Evolutionary conservation across 37 sponge, comb jelly and placozoan genomes (phyloP).

Genomic region (Chondrilla cf. caribensis): DNA sequence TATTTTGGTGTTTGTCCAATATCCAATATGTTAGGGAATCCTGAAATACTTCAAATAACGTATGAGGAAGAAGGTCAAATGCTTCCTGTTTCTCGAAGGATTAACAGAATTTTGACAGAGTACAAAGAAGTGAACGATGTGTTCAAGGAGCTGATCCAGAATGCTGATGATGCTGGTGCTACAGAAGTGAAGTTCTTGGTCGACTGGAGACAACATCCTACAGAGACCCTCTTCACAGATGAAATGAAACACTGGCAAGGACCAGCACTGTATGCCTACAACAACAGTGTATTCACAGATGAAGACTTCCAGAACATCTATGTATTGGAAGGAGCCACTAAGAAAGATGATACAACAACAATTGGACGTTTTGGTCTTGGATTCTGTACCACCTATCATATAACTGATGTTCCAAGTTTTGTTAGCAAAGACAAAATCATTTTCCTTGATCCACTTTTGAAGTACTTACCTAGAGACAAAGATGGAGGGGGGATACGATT

Average conservation of each 20-base stretch:
- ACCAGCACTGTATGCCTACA: conserved; percentile 75
- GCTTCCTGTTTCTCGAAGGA: conserved; percentile 49
- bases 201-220: conserved; percentile 59
- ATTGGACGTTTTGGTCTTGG: conserved; percentile 87
- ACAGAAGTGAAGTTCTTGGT: conserved; percentile 69
- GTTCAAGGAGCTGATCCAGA: conserved; percentile 85
- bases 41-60: conserved; percentile 23
- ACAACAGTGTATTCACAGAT: conserved; percentile 66
- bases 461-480: conserved; percentile 43
- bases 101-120: conserved; percentile 51
- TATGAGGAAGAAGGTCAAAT: conserved; percentile 37
- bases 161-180: conserved; percentile 90
- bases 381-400: conserved; percentile 71
- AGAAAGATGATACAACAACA: conserved; percentile 58
- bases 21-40: conserved; percentile 49
- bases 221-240: conserved; percentile 25
- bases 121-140: conserved; percentile 67
- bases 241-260: conserved; percentile 81
- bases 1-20: conserved; percentile 56
- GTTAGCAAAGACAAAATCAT: conserved; percentile 55
- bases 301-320: conserved; percentile 73
- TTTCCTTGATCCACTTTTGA: conserved; percentile 80
- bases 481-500: conserved; percentile 53
- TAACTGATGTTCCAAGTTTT: conserved; percentile 89
- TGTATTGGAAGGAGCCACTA: conserved; percentile 64